A percentile compares a stretch with the other conserved stretches of the same genome.
Evolutionary conservation across 2,113 vertebrate genomes (phyloP).

Genomic region (Orientallactaga bullata): DNA sequence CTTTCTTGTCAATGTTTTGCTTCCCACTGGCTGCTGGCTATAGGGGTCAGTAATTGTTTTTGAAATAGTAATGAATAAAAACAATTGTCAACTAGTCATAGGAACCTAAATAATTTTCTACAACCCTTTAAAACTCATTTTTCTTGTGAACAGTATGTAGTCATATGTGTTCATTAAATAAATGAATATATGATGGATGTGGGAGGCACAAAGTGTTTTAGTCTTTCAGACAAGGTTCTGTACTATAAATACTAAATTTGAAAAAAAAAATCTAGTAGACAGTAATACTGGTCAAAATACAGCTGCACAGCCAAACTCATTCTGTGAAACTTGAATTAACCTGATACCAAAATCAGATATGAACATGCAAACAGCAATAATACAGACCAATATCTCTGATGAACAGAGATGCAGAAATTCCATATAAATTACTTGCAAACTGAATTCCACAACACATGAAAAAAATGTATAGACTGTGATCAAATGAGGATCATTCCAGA

Average conservation of each 20-base stretch:
- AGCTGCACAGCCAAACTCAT: background rate
- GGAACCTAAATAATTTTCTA: background rate
- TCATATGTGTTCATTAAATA: background rate
- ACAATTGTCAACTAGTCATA: background rate
- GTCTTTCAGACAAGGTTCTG: background rate
- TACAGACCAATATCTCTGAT: background rate
- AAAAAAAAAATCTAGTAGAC: background rate
- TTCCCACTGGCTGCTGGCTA: background rate
- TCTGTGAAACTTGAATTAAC: background rate
- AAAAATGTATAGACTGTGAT: background rate
- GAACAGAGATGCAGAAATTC: background rate
- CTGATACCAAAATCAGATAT: background rate
- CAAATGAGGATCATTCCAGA: background rate
- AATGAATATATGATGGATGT: background rate
- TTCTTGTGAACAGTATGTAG: background rate
- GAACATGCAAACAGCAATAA: background rate
- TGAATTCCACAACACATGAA: background rate
- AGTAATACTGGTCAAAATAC: background rate
- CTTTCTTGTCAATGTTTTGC: background rate
- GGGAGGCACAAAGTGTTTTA: background rate
- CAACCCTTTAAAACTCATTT: background rate
- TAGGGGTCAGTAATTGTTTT: background rate
- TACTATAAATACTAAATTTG: conserved; percentile 10
- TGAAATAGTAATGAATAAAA: conserved; percentile 31
- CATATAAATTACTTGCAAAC: background rate